phyloP scores from a whole-genome alignment of 1,140 invertebrate genomes.

The Drosophila murphyi region DNA sequence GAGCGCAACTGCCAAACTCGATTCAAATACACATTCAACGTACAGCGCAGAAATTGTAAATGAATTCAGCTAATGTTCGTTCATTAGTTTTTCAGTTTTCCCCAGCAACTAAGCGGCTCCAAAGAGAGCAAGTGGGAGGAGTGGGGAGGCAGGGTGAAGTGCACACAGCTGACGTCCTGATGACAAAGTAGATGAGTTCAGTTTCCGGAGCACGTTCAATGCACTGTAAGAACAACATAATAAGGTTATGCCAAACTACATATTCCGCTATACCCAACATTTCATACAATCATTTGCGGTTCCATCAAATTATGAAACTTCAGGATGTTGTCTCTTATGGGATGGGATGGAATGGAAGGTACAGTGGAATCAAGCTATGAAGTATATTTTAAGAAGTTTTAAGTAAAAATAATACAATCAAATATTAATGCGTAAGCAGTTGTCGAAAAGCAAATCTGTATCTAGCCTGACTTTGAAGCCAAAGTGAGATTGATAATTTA shows the following conservation, averaged over 20 bases:
- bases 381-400: too few relatives aligned
- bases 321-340: too few relatives aligned
- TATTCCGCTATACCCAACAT: too few relatives aligned
- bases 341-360: too few relatives aligned
- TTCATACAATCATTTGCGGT: too few relatives aligned
- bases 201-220: constrained; percentile 57
- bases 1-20: constrained; percentile 29
- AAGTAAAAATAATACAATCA: too few relatives aligned
- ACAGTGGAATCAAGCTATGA: too few relatives aligned
- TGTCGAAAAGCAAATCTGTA: too few relatives aligned
- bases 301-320: too few relatives aligned
- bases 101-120: constrained; percentile 33
- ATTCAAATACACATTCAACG: constrained; percentile 52
- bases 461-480: too few relatives aligned
- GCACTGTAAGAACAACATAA: constrained; percentile 43
- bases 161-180: constrained; percentile 55
- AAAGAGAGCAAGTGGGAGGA: neutral
- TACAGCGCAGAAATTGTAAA: constrained; percentile 40
- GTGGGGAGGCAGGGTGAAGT: neutral
- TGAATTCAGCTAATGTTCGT: constrained; percentile 63
- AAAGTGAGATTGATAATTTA: too few relatives aligned
- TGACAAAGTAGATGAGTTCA: constrained; percentile 60
- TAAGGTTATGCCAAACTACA: neutral
- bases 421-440: too few relatives aligned
- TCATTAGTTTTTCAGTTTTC: constrained; percentile 69